Evolutionary conservation across 2,797 vertebrate species (phyloP).

Genomic region (Pelobates cultripes): DNA sequence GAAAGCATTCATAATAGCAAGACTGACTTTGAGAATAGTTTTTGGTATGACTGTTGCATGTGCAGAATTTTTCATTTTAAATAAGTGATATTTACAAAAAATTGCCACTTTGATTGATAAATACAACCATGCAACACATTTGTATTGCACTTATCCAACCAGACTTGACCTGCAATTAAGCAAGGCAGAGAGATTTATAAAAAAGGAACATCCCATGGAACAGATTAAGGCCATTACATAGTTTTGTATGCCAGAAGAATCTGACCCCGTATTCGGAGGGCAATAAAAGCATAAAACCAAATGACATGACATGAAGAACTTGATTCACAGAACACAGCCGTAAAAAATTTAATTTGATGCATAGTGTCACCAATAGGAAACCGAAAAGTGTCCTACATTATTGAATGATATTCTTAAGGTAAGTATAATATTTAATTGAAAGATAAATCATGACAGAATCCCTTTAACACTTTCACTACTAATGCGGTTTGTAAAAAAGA

Average conservation of each 20-base stretch:
- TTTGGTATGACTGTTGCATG: background rate
- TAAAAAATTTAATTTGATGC: slow-evolving; percentile 1
- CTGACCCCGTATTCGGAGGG: background rate
- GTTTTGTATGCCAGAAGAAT: background rate
- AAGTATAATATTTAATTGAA: background rate
- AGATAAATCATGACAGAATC: background rate
- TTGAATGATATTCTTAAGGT: background rate
- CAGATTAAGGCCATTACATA: background rate
- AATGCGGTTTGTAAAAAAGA: too few species aligned
- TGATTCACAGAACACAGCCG: slow-evolving; percentile 4
- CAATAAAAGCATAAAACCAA: slow-evolving; percentile 14
- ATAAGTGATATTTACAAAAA: background rate
- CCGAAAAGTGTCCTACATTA: background rate
- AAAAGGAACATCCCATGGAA: background rate
- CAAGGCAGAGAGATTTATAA: background rate
- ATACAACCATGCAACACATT: background rate
- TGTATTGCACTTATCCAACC: background rate
- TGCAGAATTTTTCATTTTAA: background rate
- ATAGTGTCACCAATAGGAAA: background rate
- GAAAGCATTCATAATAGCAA: background rate
- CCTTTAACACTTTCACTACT: too few species aligned
- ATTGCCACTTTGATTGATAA: background rate
- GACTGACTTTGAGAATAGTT: background rate
- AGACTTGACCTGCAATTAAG: background rate
- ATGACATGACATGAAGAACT: background rate